Conservation (phyloP, 2,888 invertebrate genomes). For the Hypolimnas misippus region DNA sequence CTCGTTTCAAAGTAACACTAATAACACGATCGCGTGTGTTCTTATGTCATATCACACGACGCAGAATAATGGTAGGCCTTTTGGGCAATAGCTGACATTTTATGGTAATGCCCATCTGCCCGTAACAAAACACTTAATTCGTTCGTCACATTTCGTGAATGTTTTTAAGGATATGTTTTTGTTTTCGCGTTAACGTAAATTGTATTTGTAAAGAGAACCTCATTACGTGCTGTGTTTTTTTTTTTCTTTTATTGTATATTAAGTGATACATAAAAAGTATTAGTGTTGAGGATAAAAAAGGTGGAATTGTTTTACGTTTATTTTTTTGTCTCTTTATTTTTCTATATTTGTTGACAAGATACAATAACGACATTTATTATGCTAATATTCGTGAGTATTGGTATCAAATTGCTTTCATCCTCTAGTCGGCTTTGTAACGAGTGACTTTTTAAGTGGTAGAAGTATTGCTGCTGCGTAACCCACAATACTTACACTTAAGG, state of each 20-base stretch:
- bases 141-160: constrained; percentile 6
- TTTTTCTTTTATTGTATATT: neutral
- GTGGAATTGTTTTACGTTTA: neutral
- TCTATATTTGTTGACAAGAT: neutral
- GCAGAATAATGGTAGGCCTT: constrained; percentile 61
- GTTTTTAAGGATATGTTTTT: neutral
- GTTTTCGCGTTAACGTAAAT: neutral
- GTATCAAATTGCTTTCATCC: too few relatives aligned
- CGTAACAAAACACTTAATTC: constrained; percentile 31
- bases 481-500: too few relatives aligned
- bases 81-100: constrained; percentile 49
- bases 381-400: too few relatives aligned
- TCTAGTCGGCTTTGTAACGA: too few relatives aligned
- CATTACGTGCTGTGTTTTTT: too few relatives aligned
- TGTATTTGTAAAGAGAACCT: constrained; percentile 4
- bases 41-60: constrained; percentile 34
- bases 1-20: constrained; percentile 21
- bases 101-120: constrained; percentile 35
- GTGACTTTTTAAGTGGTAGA: too few relatives aligned
- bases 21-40: constrained; percentile 34
- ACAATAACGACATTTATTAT: too few relatives aligned
- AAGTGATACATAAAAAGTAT: neutral
- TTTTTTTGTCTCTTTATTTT: neutral
- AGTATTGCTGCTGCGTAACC: too few relatives aligned
- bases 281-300: neutral